Evolutionary conservation across 2,888 invertebrate genomes (phyloP), one percentile per base, ranked within the genome.

Genomic region (Tortricodes alternella): DNA sequence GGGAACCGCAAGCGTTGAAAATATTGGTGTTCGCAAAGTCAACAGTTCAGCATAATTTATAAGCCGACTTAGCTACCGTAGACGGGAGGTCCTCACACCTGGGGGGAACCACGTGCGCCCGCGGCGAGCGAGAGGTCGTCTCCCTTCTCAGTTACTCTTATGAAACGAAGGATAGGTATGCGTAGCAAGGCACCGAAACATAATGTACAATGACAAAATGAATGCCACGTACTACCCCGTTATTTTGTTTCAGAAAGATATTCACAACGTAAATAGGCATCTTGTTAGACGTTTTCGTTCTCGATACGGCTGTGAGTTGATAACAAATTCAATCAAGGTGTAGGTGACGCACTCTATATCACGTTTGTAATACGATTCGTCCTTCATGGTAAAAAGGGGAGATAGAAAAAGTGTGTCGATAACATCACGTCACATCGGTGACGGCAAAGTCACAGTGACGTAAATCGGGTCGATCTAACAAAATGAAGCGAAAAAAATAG

Each of bases 1-100:
- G 60, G 62, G 58, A 59, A 43, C 61, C 62, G 51, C 61, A 63
- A 63, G 67, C 70, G 66, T 65, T 71, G 71, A 78, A 83, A 77
- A 81, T 73, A 78, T 74, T 70, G 71, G 64, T 74, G 69, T 74
- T 71, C 68, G 63, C 73, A 75, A 73, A 80, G 78, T 83, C 80
- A 84, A 83, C 84, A 83, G 72, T 80, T 82, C 76, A 74, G 72
- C 73, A 73, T 81, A 85, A 85, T 85, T 85, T 80, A 83, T 63
- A 59, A 55, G 82, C 80, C 76, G 77, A 75, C 82, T 74, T 73
- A 72, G 74, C 73, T 74, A 77, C 76, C 75, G 29, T 11, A 3
- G 11, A 29, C 65, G 63, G 65, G 60, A 64, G 66, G 41, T 35
- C 29, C 60, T 53, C 55, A 64, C 69, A 76, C 76, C 73, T 74